phyloP scores from a whole-genome alignment of 2,888 invertebrate genomes.

The Tridacna crocea region DNA sequence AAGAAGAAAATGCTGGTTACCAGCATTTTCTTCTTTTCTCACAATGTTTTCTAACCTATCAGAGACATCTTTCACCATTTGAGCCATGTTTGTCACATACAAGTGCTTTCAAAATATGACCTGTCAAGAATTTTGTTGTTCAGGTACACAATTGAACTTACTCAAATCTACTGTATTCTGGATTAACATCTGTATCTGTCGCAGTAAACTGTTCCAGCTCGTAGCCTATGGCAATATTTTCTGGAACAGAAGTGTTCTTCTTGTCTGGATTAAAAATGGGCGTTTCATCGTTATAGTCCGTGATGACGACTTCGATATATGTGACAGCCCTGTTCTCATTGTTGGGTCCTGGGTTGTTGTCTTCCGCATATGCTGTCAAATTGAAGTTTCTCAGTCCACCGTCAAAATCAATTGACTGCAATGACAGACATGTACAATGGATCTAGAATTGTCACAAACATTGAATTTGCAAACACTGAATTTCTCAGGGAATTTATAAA shows the following conservation, averaged over 20 bases:
- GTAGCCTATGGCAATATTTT: slow-evolving; percentile 95
- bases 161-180: slow-evolving; percentile 86
- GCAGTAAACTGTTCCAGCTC: slow-evolving; percentile 97
- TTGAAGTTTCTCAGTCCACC: slow-evolving; percentile 76
- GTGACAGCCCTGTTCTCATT: slow-evolving; percentile 88
- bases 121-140: too few species aligned
- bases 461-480: too few species aligned
- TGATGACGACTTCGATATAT: slow-evolving; percentile 97
- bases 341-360: slow-evolving; percentile 56
- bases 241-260: slow-evolving; percentile 89
- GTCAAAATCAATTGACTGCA: slow-evolving; percentile 80
- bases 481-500: too few species aligned
- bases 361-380: slow-evolving; percentile 77
- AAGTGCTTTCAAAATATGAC: too few species aligned
- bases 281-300: slow-evolving; percentile 99
- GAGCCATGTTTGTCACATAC: too few species aligned
- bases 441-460: too few species aligned
- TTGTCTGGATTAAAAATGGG: slow-evolving; percentile 90
- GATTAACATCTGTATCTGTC: slow-evolving; percentile 95
- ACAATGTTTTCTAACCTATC: too few species aligned
- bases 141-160: slow-evolving; percentile 58
- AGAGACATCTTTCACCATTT: too few species aligned
- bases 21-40: too few species aligned
- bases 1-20: too few species aligned
- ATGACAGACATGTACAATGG: not conserved